Evolutionary conservation across 2,113 vertebrate genomes (phyloP).

Genomic region (Dicrurus megarhynchus): DNA sequence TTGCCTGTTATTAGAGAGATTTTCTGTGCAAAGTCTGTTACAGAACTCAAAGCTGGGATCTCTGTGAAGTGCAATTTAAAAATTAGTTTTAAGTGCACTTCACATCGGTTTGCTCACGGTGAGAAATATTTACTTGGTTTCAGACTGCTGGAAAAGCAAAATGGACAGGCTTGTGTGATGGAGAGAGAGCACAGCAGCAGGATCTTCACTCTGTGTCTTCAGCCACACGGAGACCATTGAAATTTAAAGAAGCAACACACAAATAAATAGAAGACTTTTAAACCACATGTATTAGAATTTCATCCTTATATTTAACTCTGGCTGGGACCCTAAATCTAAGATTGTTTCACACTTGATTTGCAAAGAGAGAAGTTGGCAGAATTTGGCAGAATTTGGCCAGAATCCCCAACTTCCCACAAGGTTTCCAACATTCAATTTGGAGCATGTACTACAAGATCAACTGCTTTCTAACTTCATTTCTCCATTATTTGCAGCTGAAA

Average conservation of each 20-base stretch:
- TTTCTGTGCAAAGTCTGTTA: background rate
- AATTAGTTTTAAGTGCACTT: background rate
- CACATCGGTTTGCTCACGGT: background rate
- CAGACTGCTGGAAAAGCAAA: background rate
- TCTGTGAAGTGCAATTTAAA: background rate
- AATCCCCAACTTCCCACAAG: background rate
- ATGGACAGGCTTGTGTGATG: background rate
- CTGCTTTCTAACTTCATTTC: background rate
- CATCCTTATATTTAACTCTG: background rate
- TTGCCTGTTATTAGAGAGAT: background rate
- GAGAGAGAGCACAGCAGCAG: background rate
- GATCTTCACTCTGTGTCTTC: background rate
- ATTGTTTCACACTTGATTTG: background rate
- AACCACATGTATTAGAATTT: background rate
- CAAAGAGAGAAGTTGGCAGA: background rate
- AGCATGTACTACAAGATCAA: slow-evolving; percentile 16
- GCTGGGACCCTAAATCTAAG: background rate
- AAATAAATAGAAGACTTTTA: background rate
- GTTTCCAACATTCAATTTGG: slow-evolving; percentile 1
- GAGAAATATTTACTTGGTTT: background rate
- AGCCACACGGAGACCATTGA: background rate
- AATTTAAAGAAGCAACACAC: background rate
- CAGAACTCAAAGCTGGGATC: background rate
- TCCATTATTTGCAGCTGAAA: slow-evolving; percentile 13
- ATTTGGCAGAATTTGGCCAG: background rate